These are phyloP conservation scores for Ictidomys tridecemlineatus DNA, from an alignment of 2,113 vertebrate genomes.

Conservation along the genomic window DNA sequence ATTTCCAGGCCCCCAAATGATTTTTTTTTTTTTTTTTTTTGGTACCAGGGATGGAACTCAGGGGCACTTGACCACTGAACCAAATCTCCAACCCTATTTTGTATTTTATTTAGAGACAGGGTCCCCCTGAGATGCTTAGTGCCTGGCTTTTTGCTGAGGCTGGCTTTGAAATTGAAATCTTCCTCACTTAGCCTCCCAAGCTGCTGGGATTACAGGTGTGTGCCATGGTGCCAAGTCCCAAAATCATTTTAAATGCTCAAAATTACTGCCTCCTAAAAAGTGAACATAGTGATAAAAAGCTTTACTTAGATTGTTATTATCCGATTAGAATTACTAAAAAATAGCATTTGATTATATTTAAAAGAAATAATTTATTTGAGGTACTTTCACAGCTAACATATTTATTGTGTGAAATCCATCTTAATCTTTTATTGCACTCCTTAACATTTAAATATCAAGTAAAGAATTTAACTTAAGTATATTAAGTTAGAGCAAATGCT, in stretches of 20 bases:
- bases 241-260: slow-evolving; percentile 38
- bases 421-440: background rate
- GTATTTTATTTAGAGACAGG: too few species aligned
- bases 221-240: background rate
- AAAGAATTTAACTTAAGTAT: background rate
- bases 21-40: background rate
- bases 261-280: slow-evolving; percentile 54
- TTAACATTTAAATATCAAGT: slow-evolving; percentile 59
- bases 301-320: background rate
- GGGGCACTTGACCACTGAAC: too few species aligned
- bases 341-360: slow-evolving; percentile 7
- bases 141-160: too few species aligned
- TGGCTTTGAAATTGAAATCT: too few species aligned
- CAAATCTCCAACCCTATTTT: too few species aligned
- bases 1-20: background rate
- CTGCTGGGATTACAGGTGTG: too few species aligned
- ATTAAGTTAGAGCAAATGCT: slow-evolving; percentile 39
- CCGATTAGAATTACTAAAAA: background rate
- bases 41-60: too few species aligned
- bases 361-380: slow-evolving; percentile 30
- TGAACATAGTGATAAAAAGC: background rate
- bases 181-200: too few species aligned
- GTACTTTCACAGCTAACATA: background rate
- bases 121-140: too few species aligned
- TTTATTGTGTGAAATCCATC: background rate